phyloP scores from a whole-genome alignment of 2,113 vertebrate species.

The Charadrius vociferus region DNA sequence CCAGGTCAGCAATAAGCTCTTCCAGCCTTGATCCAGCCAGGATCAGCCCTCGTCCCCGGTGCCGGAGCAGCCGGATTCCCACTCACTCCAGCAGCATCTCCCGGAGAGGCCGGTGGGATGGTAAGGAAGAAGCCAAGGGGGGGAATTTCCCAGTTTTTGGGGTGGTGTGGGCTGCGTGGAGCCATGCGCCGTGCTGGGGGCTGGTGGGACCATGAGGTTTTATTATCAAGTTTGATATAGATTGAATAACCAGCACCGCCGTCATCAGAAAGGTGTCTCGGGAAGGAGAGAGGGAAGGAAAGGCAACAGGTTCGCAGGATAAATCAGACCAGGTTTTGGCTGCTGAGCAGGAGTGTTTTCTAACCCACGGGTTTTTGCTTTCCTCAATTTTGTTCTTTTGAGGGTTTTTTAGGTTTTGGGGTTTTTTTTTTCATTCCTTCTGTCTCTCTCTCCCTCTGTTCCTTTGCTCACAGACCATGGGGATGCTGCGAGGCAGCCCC shows the following conservation, averaged over 20 bases:
- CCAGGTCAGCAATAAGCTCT: neutral
- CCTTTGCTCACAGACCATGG: too few relatives aligned
- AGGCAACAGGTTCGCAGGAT: neutral
- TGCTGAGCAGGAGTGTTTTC: neutral
- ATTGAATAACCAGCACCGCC: neutral
- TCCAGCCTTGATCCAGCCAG: neutral
- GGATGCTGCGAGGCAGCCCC: neutral
- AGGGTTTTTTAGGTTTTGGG: too few relatives aligned
- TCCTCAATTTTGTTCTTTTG: neutral
- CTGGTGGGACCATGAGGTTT: neutral
- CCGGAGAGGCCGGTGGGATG: neutral
- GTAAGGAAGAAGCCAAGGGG: neutral
- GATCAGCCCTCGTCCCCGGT: accelerated
- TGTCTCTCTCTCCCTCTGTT: too few relatives aligned
- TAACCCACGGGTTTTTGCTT: too few relatives aligned
- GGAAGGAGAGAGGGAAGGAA: neutral
- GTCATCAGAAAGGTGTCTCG: neutral
- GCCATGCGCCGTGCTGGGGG: accelerated
- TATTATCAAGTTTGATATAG: accelerated
- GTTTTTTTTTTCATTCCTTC: neutral
- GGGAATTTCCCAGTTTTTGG: neutral
- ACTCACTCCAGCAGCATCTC: neutral
- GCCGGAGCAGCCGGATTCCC: neutral
- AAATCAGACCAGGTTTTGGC: neutral
- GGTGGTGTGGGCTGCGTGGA: neutral